These are phyloP conservation scores for Misgurnus mizolepis DNA, from an alignment of 2,113 vertebrate genomes.

Conservation along the genomic window DNA sequence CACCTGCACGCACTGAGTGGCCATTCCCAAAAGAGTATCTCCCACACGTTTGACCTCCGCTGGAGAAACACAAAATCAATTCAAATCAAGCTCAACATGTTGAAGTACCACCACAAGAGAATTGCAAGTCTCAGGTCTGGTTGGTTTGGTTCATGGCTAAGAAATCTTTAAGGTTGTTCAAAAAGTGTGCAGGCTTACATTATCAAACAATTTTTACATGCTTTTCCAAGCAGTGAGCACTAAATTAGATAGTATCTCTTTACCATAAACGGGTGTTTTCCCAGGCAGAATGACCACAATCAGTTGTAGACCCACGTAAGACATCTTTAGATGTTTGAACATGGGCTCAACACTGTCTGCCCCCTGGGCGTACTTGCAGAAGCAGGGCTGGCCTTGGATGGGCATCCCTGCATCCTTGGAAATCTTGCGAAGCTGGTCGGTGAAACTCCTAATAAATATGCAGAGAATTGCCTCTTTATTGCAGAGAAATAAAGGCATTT, in stretches of 20 bases:
- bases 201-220: not conserved
- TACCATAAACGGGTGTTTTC: conserved; percentile 97
- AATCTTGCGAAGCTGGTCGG: conserved; percentile 96
- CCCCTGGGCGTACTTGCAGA: conserved; percentile 98
- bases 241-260: not conserved
- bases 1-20: conserved; percentile 97
- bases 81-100: not conserved
- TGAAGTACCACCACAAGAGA: too few species aligned
- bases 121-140: too few species aligned
- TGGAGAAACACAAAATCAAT: conserved; percentile 58
- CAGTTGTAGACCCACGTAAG: conserved; percentile 96
- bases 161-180: too few species aligned
- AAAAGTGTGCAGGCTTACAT: too few species aligned
- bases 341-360: conserved; percentile 99
- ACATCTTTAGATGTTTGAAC: conserved; percentile 98
- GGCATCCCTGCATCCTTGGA: conserved; percentile 99
- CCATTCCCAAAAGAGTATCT: conserved; percentile 97
- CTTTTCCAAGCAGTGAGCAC: not conserved
- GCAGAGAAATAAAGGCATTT: too few species aligned
- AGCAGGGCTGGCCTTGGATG: conserved; percentile 97
- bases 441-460: conserved; percentile 88
- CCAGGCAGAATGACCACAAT: conserved; percentile 98
- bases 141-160: too few species aligned
- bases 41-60: conserved; percentile 98
- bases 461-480: not conserved